phyloP scores from a whole-genome alignment of 2,888 invertebrate genomes.

The Brenthis hecate region DNA sequence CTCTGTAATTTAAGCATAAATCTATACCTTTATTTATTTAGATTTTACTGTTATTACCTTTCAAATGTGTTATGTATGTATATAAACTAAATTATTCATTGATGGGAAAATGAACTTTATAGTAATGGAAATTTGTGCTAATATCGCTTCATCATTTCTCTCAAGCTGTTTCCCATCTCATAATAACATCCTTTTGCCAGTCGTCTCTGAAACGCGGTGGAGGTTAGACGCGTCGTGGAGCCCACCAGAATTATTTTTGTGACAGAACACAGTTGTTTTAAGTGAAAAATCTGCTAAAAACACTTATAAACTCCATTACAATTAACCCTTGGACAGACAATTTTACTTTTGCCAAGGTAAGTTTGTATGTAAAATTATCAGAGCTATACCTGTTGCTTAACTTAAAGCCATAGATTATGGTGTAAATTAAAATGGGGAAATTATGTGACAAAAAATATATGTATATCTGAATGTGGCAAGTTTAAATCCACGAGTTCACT shows the following conservation, averaged over 20 bases:
- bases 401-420: slow-evolving; percentile 5
- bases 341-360: slow-evolving; percentile 25
- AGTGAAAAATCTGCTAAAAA: slow-evolving; percentile 27
- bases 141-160: slow-evolving; percentile 28
- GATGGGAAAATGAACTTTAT: slow-evolving; percentile 23
- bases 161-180: slow-evolving; percentile 44
- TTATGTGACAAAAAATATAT: slow-evolving; percentile 7
- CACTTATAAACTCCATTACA: background rate
- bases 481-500: background rate
- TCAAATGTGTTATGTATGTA: slow-evolving; percentile 23
- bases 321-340: background rate
- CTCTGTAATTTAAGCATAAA: slow-evolving; percentile 14
- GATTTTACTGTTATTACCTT: slow-evolving; percentile 23
- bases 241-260: slow-evolving; percentile 10
- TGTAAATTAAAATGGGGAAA: slow-evolving; percentile 7
- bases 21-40: slow-evolving; percentile 23
- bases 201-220: slow-evolving; percentile 37
- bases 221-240: slow-evolving; percentile 40
- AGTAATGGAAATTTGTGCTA: background rate
- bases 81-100: slow-evolving; percentile 9
- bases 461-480: background rate
- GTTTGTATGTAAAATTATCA: slow-evolving; percentile 19
- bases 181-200: slow-evolving; percentile 47
- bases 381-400: slow-evolving; percentile 34
- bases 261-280: slow-evolving; percentile 25